These are phyloP conservation scores for Cheilosia vulpina DNA, from an alignment of 2,888 invertebrate species.

Conservation along the genomic window DNA sequence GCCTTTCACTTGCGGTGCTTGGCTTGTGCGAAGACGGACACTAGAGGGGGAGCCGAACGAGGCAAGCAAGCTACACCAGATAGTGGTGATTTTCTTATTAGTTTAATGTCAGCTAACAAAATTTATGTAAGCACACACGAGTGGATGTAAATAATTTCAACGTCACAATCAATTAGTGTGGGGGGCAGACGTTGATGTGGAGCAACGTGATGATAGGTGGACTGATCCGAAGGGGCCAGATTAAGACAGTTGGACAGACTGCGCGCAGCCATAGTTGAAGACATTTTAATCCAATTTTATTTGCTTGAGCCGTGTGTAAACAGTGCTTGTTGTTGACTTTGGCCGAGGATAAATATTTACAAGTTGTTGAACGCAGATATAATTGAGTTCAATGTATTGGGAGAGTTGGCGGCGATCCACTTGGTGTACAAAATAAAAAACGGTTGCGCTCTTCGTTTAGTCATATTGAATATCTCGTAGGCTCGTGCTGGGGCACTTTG, in stretches of 20 bases:
- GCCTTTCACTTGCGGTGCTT: slow-evolving; percentile 68
- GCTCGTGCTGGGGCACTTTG: too few species aligned
- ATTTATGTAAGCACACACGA: slow-evolving; percentile 69
- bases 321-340: slow-evolving; percentile 44
- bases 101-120: slow-evolving; percentile 71
- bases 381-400: background rate
- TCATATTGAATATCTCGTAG: too few species aligned
- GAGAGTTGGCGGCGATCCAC: background rate
- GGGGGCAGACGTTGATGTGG: slow-evolving; percentile 34
- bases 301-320: slow-evolving; percentile 48
- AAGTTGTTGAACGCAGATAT: slow-evolving; percentile 39
- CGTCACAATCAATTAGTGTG: slow-evolving; percentile 74
- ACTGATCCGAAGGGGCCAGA: slow-evolving; percentile 2
- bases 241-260: slow-evolving; percentile 17
- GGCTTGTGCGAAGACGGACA: background rate
- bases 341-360: slow-evolving; percentile 47
- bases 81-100: slow-evolving; percentile 72
- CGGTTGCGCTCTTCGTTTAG: too few species aligned
- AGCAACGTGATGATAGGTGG: slow-evolving; percentile 28
- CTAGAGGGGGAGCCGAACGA: background rate
- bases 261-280: slow-evolving; percentile 39
- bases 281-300: slow-evolving; percentile 71
- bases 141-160: slow-evolving; percentile 67
- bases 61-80: slow-evolving; percentile 24
- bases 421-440: too few species aligned